Conservation (phyloP, 2,888 invertebrate genomes). For the Drosophila mayaguana region DNA sequence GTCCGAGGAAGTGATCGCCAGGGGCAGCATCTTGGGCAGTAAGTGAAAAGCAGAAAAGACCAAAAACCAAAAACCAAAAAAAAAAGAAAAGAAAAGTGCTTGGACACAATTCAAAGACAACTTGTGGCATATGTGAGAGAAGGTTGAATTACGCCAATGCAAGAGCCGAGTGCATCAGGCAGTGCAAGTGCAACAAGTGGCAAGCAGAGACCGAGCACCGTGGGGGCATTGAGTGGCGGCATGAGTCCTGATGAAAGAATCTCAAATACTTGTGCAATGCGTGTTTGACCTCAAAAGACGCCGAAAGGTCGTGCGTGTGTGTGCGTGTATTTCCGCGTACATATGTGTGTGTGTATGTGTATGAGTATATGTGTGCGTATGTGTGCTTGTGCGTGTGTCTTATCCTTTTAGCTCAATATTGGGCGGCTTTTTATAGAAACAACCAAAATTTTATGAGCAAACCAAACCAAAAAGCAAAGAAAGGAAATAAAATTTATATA, state of each 20-base stretch:
- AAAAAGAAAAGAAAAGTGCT: neutral
- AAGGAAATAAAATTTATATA: neutral
- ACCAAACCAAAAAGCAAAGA: slow-evolving; percentile 11
- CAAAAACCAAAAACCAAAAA: no score
- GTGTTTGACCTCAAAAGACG: slow-evolving; percentile 62
- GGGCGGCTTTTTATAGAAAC: slow-evolving; percentile 47
- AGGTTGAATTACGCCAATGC: slow-evolving; percentile 44
- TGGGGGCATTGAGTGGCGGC: neutral
- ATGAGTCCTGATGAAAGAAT: slow-evolving; percentile 41
- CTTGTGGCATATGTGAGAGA: slow-evolving; percentile 3
- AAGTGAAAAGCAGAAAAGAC: slow-evolving; percentile 81
- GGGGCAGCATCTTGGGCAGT: slow-evolving; percentile 87
- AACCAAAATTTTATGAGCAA: slow-evolving; percentile 27
- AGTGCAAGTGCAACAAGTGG: slow-evolving; percentile 71
- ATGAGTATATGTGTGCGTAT: slow-evolving; percentile 1
- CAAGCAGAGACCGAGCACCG: neutral
- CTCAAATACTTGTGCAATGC: slow-evolving; percentile 16
- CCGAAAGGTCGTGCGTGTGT: slow-evolving; percentile 61
- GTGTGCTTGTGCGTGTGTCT: slow-evolving; percentile 4
- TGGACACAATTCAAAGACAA: neutral
- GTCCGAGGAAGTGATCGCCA: slow-evolving; percentile 87
- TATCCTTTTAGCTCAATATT: slow-evolving; percentile 55
- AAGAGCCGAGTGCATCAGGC: slow-evolving; percentile 56
- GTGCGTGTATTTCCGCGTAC: slow-evolving; percentile 19
- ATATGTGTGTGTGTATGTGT: slow-evolving; percentile 11